These are phyloP conservation scores for Colletes gigas DNA, from an alignment of 1,140 invertebrate genomes.

Conservation along the genomic window DNA sequence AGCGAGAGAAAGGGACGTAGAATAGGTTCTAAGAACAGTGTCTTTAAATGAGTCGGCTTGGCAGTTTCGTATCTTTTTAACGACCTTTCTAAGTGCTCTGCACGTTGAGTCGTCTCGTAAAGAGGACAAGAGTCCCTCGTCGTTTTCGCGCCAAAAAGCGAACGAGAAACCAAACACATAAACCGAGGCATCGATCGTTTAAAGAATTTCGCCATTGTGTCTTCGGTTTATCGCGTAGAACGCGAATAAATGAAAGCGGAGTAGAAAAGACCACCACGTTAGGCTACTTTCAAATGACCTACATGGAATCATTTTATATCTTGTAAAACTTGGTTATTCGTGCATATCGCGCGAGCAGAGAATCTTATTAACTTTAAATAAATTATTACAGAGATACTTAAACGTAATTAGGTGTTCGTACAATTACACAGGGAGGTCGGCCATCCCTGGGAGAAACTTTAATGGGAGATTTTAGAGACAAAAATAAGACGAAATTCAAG, in stretches of 20 bases:
- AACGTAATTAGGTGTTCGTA: no score
- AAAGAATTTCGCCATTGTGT: not conserved
- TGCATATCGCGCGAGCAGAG: not conserved
- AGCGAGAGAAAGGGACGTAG: not conserved
- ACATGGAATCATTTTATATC: not conserved
- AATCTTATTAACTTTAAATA: not conserved
- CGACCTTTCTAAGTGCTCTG: not conserved
- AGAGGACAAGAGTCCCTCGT: not conserved
- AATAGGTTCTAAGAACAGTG: not conserved
- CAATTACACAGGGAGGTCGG: no score
- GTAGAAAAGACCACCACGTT: not conserved
- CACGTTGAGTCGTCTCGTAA: not conserved
- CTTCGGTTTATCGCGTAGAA: not conserved
- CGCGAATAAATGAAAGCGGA: not conserved
- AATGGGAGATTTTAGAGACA: no score
- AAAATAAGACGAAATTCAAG: no score
- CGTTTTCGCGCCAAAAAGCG: not conserved
- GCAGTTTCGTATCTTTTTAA: not conserved
- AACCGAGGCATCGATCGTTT: not conserved
- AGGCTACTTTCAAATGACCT: not conserved
- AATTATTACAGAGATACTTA: not conserved
- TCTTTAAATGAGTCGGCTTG: not conserved
- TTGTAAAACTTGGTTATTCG: not conserved
- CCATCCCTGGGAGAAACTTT: no score
- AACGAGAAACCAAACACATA: not conserved